Evolutionary conservation across 2,888 invertebrate species (phyloP), one percentile per base, ranked within the genome.

Genomic region (Sminthurinus aureus): DNA sequence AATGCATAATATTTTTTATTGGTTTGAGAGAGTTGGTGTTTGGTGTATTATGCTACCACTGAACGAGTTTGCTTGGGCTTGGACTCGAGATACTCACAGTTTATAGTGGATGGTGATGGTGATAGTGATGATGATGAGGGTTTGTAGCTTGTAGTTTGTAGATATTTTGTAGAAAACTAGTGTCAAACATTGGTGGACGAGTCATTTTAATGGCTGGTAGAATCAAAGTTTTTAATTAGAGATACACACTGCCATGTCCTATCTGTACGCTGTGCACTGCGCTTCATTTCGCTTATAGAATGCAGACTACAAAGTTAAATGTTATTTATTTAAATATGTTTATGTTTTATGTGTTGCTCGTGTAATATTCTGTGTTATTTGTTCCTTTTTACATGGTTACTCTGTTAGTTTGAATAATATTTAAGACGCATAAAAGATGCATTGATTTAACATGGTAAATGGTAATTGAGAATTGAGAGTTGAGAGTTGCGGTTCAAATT

Each of bases 151-250:
- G 51, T 71, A 50, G n/a, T 79, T 66, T 13, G 13, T 50, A 52
- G 58, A 24, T 64, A 79, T 26, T 38, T 66, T 66, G 66, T 66
- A 52, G 69, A 69, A 79, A 79, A 79, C 79, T 69, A 20, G 79
- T 79, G 79, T 79, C 79, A 69, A 79, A 66, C 79, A 79, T 69
- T 50, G 50, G 24, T 24, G 38, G 79, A 79, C 66, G 22, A 79
- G 78, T 15, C 79, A 71, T 80, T n/a, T n/a, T 80, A 80, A 71
- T 80, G 51, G 15, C 51, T 13, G 69, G n/a, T 52, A 71, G 71
- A 73, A 71, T 71, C 50, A 69, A 80, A 73, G 24, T 69, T 80
- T 80, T 80, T 71, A 80, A 80, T 80, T 80, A 64, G 38, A 66
- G n/a, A 58, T 64, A 77, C 77, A 12, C 18, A 20, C 22, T 58